Evolutionary conservation across 2,888 invertebrate species (phyloP).

Genomic region (Tetrapedia diversipes): DNA sequence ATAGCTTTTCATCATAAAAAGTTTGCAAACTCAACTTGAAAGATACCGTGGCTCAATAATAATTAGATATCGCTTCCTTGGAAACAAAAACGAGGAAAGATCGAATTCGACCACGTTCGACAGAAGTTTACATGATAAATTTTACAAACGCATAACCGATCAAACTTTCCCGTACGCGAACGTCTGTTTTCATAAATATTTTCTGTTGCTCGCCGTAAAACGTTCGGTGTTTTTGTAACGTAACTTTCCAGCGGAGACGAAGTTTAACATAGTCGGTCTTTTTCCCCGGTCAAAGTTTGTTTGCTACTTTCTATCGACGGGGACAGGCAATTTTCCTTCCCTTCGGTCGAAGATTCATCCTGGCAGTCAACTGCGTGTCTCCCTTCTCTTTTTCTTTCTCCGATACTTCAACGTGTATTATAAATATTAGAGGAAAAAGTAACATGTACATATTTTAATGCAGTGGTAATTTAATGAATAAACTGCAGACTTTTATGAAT

Average conservation of each 20-base stretch:
- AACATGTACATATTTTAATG: too few relatives aligned
- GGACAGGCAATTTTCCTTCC: slow-evolving; percentile 29
- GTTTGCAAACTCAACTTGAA: background rate
- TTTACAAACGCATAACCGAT: background rate
- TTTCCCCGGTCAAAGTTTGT: slow-evolving; percentile 15
- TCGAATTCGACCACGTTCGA: background rate
- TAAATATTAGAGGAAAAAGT: too few relatives aligned
- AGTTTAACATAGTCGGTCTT: slow-evolving; percentile 12
- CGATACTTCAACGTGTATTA: too few relatives aligned
- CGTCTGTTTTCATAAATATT: slow-evolving; percentile 22
- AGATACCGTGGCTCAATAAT: too few relatives aligned
- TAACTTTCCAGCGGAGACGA: slow-evolving; percentile 8
- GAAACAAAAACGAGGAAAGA: too few relatives aligned
- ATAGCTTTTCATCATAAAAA: background rate
- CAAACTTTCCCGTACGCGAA: slow-evolving; percentile 1
- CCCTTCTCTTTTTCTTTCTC: background rate
- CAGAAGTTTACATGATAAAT: background rate
- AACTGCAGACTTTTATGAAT: too few relatives aligned
- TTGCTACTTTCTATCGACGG: slow-evolving; percentile 25
- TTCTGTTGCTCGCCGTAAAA: background rate
- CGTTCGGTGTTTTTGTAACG: background rate
- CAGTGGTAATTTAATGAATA: too few relatives aligned
- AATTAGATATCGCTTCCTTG: too few relatives aligned
- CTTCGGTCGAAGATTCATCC: slow-evolving; percentile 24
- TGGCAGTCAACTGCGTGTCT: background rate